These are phyloP conservation scores for Hypolimnas misippus DNA, from an alignment of 2,888 invertebrate species.

Conservation along the genomic window DNA sequence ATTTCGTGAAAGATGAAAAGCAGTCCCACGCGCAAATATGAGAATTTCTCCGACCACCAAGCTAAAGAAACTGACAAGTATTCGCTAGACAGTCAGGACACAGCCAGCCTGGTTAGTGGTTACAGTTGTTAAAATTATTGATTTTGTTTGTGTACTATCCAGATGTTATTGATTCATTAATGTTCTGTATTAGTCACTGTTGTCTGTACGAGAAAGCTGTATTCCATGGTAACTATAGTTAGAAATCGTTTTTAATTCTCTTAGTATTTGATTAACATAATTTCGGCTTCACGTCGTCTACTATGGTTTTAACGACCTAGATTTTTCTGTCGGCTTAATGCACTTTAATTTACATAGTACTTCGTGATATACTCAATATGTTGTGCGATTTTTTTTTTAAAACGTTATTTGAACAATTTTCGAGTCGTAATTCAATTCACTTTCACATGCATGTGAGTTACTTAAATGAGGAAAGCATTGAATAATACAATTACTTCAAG, in stretches of 20 bases:
- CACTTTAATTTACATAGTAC: constrained; percentile 19
- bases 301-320: constrained; percentile 51
- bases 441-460: constrained; percentile 43
- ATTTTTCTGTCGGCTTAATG: constrained; percentile 49
- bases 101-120: constrained; percentile 79
- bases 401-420: constrained; percentile 23
- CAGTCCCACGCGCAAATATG: constrained; percentile 81
- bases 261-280: not conserved
- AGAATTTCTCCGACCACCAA: constrained; percentile 76
- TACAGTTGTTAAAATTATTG: constrained; percentile 68
- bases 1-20: constrained; percentile 80
- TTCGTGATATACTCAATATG: constrained; percentile 13
- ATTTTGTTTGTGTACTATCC: constrained; percentile 75
- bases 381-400: constrained; percentile 14
- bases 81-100: constrained; percentile 81
- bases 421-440: constrained; percentile 37
- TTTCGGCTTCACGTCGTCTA: constrained; percentile 7
- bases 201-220: constrained; percentile 15
- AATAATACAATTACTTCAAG: constrained; percentile 35
- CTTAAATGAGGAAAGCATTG: constrained; percentile 44
- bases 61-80: constrained; percentile 79
- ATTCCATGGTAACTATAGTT: constrained; percentile 16
- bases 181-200: constrained; percentile 49
- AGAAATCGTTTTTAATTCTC: constrained; percentile 7
- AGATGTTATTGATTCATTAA: constrained; percentile 73